Percentiles rank a stretch among this genome's conserved stretches.
Evolutionary conservation across 2,113 vertebrate genomes (phyloP).

Genomic region (Phocoena phocoena): DNA sequence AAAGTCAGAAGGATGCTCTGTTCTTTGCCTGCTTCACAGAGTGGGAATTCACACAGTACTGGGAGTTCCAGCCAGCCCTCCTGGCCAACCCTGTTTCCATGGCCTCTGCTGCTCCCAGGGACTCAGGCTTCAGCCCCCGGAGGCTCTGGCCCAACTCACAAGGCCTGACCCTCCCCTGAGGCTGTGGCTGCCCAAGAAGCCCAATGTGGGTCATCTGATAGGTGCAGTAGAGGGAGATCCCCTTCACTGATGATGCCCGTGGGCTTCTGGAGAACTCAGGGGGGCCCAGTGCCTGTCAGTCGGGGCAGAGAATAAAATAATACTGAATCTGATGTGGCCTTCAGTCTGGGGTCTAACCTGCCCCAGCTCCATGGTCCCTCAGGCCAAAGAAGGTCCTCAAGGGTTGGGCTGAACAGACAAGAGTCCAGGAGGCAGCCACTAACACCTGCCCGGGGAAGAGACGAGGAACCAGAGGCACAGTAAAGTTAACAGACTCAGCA

Average conservation of each 20-base stretch:
- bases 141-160: background rate
- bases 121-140: background rate
- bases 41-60: slow-evolving; percentile 56
- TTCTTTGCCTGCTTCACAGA: slow-evolving; percentile 40
- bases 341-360: background rate
- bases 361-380: background rate
- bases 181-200: background rate
- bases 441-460: background rate
- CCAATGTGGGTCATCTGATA: background rate
- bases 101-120: background rate
- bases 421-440: background rate
- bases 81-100: slow-evolving; percentile 1
- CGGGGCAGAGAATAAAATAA: slow-evolving; percentile 12
- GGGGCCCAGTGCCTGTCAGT: background rate
- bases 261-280: background rate
- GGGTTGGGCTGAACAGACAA: background rate
- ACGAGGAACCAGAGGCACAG: background rate
- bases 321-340: background rate
- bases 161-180: background rate
- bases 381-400: background rate
- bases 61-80: slow-evolving; percentile 21
- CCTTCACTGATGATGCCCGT: background rate
- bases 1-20: slow-evolving; percentile 60
- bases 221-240: background rate
- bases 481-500: background rate